Base-by-base conservation (phyloP, 1,140 invertebrate species). In the Arctopsyche grandis region DNA sequence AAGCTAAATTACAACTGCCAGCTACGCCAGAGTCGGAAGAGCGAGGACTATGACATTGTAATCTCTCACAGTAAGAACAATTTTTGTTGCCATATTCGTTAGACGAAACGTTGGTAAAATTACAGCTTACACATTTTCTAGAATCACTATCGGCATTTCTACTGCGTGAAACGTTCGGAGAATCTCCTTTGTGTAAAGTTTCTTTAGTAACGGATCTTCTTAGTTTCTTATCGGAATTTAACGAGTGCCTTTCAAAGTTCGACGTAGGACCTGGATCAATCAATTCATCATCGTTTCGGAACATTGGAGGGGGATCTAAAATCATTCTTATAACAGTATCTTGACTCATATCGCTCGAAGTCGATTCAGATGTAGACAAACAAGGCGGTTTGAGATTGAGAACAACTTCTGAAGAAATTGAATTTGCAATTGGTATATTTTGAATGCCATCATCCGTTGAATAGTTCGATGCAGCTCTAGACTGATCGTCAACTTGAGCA, bases 21-120 rank as follows among this genome's bases (percentile, higher is more conserved):
- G 94, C 94, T 87, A 96, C 93, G 19, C 95, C 95, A 0, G 93
- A 94, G 85, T 96, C 95, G 5, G 93, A 94, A 4, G 95, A 96
- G 77, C 91, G 85, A 0, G 91, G 91, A 84, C 91, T 92, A 16
- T 91, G 89, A 80, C 90, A 91, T 75, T 89, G 83, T 5, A 89
- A 90, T 78, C 89, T 88, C 77, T 90, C 88, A 78, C 91, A 91
- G 84, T 91, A 91, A 80, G 89, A 87, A 83, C 91, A 92, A 83
- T 90, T 90, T 46, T 84, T 86, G 75, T 71, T 78, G n/a, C 77
- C 79, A 38, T 66, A 75, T 78, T 79, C 77, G 56, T 80, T 66
- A 12, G 75, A 58, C 19, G 71, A 69, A 82, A 89, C 85, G 73
- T 87, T 84, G 19, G 89, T 79, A 82, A 84, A 89, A 79, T 88